Base-by-base conservation (phyloP, 2,888 invertebrate genomes). In the Agrochola litura region DNA sequence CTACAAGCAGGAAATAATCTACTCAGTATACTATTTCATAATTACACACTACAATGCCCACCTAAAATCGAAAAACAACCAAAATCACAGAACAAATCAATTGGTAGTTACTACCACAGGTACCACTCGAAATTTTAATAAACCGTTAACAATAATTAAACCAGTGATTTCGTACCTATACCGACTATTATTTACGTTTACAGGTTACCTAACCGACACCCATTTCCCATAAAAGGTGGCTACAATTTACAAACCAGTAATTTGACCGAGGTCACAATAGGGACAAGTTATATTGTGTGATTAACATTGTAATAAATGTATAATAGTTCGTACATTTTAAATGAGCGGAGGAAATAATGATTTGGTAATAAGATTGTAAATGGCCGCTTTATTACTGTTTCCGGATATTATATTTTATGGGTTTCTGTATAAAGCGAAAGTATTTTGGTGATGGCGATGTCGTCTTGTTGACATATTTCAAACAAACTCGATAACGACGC, bases 361-460 rank as follows among this genome's bases (percentile, higher is more conserved):
- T 79, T 73, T 12, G 73, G 76, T 80, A 76, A 80, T 86, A 74
- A 79, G 76, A 61, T 60, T 79, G 37, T 78, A 83, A 85, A 83
- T 66, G 43, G 60, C 49, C 30, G 58, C 60, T 82, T 82, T 82
- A 85, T 77, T 65, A 77, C 54, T 58, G 30, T 72, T 69, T 69
- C 77, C 86, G 86, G 83, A 70, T 74, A 82, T 83, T 67, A 77
- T n/a, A 82, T 86, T 83, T 83, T 82, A 83, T 82, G 63, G 60
- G 56, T 64, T 61, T 60, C 6, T 43, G 52, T 74, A 63, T 71
- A 12, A 12, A 67, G 16, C 43, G 49, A 19, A 58, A 56, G 30
- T 67, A 60, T 66, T 75, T 68, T 37, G 52, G 73, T 68, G 30
- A 30, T 30, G 30, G 41, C 10, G 9, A 37, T 30, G 67, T 61